These are phyloP conservation scores for Coccyzus lansbergi DNA, from an alignment of 2,797 vertebrate genomes.

Conservation along the genomic window DNA sequence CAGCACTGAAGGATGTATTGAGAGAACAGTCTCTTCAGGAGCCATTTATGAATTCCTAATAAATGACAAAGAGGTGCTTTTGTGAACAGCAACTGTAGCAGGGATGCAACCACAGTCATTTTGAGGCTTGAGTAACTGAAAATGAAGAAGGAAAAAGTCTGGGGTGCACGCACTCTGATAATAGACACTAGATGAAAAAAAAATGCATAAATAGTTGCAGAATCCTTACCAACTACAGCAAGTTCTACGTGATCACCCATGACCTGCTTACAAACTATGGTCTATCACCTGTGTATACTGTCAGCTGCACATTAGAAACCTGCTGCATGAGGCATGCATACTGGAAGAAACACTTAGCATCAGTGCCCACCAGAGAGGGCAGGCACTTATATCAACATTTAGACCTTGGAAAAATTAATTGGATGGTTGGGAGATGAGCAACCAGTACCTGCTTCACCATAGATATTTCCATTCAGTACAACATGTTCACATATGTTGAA, in stretches of 20 bases:
- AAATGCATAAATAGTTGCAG: background rate
- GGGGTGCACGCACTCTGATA: background rate
- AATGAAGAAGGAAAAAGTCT: background rate
- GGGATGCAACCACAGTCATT: background rate
- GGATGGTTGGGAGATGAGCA: background rate
- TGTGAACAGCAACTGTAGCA: background rate
- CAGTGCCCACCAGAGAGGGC: background rate
- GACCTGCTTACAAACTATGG: background rate
- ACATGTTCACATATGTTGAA: background rate
- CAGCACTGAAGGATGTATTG: background rate
- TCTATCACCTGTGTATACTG: background rate
- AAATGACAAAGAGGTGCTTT: background rate
- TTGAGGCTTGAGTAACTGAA: background rate
- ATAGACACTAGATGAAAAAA: background rate
- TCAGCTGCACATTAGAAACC: background rate
- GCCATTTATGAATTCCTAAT: background rate
- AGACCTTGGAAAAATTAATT: background rate
- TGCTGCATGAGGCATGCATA: fast-evolving
- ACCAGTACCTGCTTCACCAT: background rate
- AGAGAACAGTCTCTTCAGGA: background rate
- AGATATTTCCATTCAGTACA: background rate
- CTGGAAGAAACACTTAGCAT: background rate
- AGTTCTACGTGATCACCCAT: background rate
- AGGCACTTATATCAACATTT: fast-evolving
- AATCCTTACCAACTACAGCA: background rate